These are phyloP conservation scores for Prochilodus magdalenae DNA, from an alignment of 2,113 vertebrate genomes.

Conservation along the genomic window DNA sequence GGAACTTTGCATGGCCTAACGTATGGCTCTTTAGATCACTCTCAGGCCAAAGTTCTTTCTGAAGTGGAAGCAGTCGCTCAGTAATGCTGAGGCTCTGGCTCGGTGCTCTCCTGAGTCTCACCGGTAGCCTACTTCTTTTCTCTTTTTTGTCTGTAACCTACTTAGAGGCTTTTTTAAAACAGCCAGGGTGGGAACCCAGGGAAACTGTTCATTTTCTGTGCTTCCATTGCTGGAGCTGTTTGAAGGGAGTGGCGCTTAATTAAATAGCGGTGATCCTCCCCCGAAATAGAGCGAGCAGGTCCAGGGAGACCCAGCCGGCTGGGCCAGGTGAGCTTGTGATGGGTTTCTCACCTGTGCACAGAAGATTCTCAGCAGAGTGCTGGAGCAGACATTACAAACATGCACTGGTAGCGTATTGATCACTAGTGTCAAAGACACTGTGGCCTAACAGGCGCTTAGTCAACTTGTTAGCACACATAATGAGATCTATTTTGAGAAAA, in stretches of 20 bases:
- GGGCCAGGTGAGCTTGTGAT: conserved; percentile 10
- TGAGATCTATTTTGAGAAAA: neutral
- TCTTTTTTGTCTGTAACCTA: conserved; percentile 78
- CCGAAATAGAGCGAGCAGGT: conserved; percentile 46
- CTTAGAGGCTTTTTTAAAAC: conserved; percentile 77
- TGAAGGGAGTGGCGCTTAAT: conserved; percentile 44
- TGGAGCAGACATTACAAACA: neutral
- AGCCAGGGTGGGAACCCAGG: conserved; percentile 67
- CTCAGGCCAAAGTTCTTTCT: conserved; percentile 41
- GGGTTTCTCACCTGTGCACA: conserved; percentile 27
- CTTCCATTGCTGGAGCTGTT: conserved; percentile 34
- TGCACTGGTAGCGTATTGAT: neutral
- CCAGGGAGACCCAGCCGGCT: conserved; percentile 15
- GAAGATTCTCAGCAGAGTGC: neutral
- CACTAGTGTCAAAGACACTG: neutral
- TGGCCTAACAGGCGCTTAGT: neutral
- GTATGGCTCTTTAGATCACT: neutral
- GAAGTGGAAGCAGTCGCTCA: conserved; percentile 72
- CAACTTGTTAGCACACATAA: neutral
- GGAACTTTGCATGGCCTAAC: neutral
- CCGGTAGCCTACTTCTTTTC: conserved; percentile 79
- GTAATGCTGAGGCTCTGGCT: conserved; percentile 67
- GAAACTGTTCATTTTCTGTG: conserved; percentile 70
- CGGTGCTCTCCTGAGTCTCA: conserved; percentile 70
- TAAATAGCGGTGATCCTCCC: conserved; percentile 42